Evolutionary conservation across 2,797 vertebrate genomes (phyloP), one percentile per base, ranked within the genome.

Genomic region (Loris lydekkerianus): DNA sequence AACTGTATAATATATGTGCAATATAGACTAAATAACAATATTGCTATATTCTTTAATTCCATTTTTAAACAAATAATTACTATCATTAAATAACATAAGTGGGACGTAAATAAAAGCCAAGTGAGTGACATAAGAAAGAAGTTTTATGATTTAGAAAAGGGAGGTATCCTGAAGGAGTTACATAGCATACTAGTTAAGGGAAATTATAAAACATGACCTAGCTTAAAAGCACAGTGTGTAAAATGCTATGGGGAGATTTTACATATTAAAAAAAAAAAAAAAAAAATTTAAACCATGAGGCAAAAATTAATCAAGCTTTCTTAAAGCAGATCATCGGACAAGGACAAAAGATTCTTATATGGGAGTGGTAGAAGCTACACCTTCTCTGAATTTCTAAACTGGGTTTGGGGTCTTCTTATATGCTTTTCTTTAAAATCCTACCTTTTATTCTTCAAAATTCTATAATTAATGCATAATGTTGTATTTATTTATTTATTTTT

Each of bases 221-320:
- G 17, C 14, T 13, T 93, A 34, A 91, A 93, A 89, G 11, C 11
- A 86, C 29, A 72, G 5, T 82, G 88, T 65, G 31, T 65, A 69
- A 94, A 89, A 80, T n/a, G 34, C 29, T 56, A 77, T 25, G 10
- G 18, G 10, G 15, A 80, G 15, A 61, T 49, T 80, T 76, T 90
- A 76, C 18, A 1, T 77, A 72, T 84, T 77, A n/a, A 37, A 43
- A 88, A 58, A 29, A 69, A 63, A 37, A 43, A 85, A 49, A 27
- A 67, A 63, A 70, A 80, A 73, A 60, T 34, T 56, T 75, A 72
- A 10, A 76, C 34, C 17, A 78, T 27, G 13, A 97, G 31, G n/a
- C 40, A 93, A 77, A 94, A 94, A 85, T 96, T 69, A 94, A 94
- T 85, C 53, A 88, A 56, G 49, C 69, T n/a, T 93, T 37, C 60